A percentile compares a stretch with the other conserved stretches of the same genome.
Evolutionary conservation across 35 echinoderm and acorn worm species (phyloP).

Genomic region (Strongylocentrotus purpuratus): DNA sequence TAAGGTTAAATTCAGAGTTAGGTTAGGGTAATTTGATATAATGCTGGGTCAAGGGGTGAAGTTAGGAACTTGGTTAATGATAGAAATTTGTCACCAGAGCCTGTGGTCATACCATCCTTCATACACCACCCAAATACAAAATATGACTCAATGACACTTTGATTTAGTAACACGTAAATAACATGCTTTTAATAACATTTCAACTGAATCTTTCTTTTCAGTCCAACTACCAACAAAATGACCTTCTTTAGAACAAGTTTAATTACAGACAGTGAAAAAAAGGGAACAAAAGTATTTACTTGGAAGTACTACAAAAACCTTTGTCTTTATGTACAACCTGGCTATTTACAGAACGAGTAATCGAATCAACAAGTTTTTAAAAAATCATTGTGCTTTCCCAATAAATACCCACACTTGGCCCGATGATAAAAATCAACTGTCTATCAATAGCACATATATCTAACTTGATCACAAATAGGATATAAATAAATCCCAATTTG

Average conservation of each 20-base stretch:
- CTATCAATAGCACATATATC: constrained; percentile 44
- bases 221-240: constrained; percentile 34
- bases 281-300: constrained; percentile 44
- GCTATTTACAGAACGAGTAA: constrained; percentile 36
- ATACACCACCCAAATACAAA: background rate
- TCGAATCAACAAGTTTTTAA: constrained; percentile 37
- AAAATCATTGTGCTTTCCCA: constrained; percentile 42
- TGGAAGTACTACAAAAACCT: constrained; percentile 52
- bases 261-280: constrained; percentile 55
- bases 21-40: too few relatives aligned
- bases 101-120: background rate
- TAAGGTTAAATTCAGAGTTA: too few relatives aligned
- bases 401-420: constrained; percentile 35
- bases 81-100: too few relatives aligned
- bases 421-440: constrained; percentile 45
- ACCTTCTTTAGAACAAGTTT: constrained; percentile 37
- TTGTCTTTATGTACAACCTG: constrained; percentile 44
- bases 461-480: constrained; percentile 35
- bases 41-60: too few relatives aligned
- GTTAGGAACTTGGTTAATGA: too few relatives aligned
- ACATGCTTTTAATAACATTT: constrained; percentile 58
- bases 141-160: background rate
- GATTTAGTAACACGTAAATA: constrained; percentile 51
- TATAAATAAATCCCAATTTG: constrained; percentile 42
- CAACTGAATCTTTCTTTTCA: constrained; percentile 13